Percentiles rank a stretch among this genome's conserved stretches.
phyloP scores from a whole-genome alignment of 2,797 vertebrate species.

The Oryzias dopingdopingensis region DNA sequence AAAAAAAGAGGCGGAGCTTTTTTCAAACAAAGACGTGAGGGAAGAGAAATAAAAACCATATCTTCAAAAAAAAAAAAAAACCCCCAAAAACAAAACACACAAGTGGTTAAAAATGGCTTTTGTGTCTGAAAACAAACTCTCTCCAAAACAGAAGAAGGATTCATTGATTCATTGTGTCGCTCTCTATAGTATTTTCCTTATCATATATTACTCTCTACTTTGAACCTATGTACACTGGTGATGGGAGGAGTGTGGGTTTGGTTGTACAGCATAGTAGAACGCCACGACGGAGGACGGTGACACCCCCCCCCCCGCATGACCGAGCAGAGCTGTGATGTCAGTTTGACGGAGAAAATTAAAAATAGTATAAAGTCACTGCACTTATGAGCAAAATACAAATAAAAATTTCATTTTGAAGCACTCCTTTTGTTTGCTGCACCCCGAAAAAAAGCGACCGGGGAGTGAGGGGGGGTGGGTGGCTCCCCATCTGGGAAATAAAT shows the following conservation, averaged over 20 bases:
- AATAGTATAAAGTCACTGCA: constrained; percentile 63
- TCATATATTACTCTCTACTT: constrained; percentile 84
- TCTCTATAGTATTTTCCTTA: constrained; percentile 72
- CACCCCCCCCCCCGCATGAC: background rate
- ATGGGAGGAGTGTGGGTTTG: constrained; percentile 59
- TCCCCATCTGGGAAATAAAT: constrained; percentile 77
- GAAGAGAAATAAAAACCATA: background rate
- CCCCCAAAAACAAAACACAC: constrained; percentile 38
- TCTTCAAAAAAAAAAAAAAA: constrained; percentile 26
- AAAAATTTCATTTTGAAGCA: constrained; percentile 13
- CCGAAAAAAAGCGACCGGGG: constrained; percentile 48
- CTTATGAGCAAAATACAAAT: constrained; percentile 57
- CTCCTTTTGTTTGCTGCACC: constrained; percentile 33
- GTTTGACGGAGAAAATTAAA: constrained; percentile 53
- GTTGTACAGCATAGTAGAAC: constrained; percentile 47
- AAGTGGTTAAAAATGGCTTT: constrained; percentile 73
- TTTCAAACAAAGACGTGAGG: constrained; percentile 21
- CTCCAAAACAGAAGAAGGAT: constrained; percentile 24
- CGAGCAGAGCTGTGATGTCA: constrained; percentile 24
- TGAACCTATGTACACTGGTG: constrained; percentile 80
- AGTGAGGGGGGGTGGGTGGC: constrained; percentile 18
- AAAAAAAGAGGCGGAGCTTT: constrained; percentile 21
- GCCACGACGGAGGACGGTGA: constrained; percentile 25
- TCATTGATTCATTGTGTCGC: constrained; percentile 34
- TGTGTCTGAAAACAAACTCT: constrained; percentile 54